Evolutionary conservation across 2,888 invertebrate species (phyloP), one percentile per base, ranked within the genome.

Genomic region (Sminthurides aquaticus): DNA sequence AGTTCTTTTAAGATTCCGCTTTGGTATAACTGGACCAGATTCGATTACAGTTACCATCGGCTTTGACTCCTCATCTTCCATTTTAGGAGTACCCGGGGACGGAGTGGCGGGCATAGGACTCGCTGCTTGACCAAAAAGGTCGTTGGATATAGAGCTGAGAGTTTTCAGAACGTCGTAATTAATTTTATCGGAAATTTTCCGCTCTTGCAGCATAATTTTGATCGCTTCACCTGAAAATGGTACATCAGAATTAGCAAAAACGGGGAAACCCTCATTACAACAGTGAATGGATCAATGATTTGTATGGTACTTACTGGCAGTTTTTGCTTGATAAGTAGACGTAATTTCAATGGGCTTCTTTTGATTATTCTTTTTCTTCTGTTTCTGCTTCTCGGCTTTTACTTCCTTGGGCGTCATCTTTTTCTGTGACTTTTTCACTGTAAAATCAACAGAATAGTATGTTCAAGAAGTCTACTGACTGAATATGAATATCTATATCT

Each of bases 161-260:
- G 88, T 90, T 78, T 90, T 90, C 66, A 98, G 80, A 49, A 97
- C 96, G 74, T 98, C 97, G 77, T 99, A 99, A 80, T 99, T 97
- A 63, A 99, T 96, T 83, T 99, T 99, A 2, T 86, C 87, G 2
- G 98, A 98, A 71, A 98, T 89, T 77, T 91, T 91, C 80, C 95
- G 95, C 78, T 97, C 97, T 73, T 90, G 91, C 24, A 98, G 81
- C 86, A 98, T 94, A 80, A 94, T 95, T 78, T 93, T 92, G 56
- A 98, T 93, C 0, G 97, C 97, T 80, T 97, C 96, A 2, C 90
- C 91, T 63, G 85, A 84, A 64, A 65, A 49, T 26, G 43, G 2
- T 1, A 49, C 54, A 52, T 22, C 27, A 18, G 43, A 43, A 34
- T 29, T 54, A 3, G 27, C n/a, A n/a, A n/a, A n/a, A n/a, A n/a